Conservation (phyloP, 2,888 invertebrate species). For the Drosophila falleni region DNA sequence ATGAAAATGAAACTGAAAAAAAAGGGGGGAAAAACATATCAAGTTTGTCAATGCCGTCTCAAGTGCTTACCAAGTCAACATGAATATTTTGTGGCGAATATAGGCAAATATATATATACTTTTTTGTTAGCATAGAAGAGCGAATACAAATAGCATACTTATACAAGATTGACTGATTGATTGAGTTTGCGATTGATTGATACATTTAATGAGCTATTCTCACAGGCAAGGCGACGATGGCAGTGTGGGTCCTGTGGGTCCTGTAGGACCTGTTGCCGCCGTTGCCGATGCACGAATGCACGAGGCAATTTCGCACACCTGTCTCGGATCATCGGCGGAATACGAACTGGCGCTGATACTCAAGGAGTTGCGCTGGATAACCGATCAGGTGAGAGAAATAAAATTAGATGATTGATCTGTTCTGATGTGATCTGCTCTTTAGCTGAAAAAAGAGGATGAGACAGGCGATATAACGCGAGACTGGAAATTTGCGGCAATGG, state of each 20-base stretch:
- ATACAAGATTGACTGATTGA: constrained; percentile 12
- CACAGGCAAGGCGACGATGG: constrained; percentile 84
- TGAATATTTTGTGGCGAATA: constrained; percentile 20
- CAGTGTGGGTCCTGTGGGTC: constrained; percentile 82
- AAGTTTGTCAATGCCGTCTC: constrained; percentile 17
- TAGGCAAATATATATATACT: constrained; percentile 26
- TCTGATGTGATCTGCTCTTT: no score
- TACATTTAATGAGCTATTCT: constrained; percentile 25
- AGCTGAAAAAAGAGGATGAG: constrained; percentile 96
- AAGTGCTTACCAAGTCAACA: constrained; percentile 44
- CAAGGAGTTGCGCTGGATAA: constrained; percentile 96
- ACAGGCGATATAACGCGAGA: constrained; percentile 97
- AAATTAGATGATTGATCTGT: no score
- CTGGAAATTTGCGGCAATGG: constrained; percentile 99
- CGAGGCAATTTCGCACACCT: constrained; percentile 91
- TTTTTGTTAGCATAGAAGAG: background rate
- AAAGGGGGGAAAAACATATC: background rate
- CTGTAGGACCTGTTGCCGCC: constrained; percentile 84
- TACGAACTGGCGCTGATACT: constrained; percentile 97
- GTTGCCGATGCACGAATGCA: constrained; percentile 88
- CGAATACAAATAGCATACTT: background rate
- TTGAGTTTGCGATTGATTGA: constrained; percentile 13
- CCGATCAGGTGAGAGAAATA: constrained; percentile 91
- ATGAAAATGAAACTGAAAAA: background rate
- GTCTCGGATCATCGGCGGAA: constrained; percentile 92